These are phyloP conservation scores for Tringa solitaria DNA, from an alignment of 2,113 vertebrate species.

Conservation along the genomic window DNA sequence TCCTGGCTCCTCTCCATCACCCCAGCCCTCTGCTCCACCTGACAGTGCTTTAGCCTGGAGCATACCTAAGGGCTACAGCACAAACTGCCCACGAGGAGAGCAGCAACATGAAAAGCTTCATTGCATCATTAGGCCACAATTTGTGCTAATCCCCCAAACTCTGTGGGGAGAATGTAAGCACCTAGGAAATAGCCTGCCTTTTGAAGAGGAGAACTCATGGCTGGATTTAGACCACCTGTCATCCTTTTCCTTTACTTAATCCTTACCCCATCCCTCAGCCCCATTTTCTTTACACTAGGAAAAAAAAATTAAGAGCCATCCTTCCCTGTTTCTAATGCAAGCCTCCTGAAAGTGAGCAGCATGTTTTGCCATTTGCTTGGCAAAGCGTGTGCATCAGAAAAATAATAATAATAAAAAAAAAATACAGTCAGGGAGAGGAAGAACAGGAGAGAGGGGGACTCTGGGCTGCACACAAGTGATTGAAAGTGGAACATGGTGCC, in stretches of 20 bases:
- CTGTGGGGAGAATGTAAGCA: not conserved
- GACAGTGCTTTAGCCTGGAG: slow-evolving; percentile 43
- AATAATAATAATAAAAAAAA: not conserved
- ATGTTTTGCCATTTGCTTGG: not conserved
- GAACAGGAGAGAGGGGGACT: not conserved
- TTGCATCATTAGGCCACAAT: slow-evolving; percentile 57
- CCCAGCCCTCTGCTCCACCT: not conserved
- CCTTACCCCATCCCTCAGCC: not conserved
- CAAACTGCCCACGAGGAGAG: slow-evolving; percentile 34
- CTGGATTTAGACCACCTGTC: slow-evolving; percentile 9
- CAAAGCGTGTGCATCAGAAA: not conserved
- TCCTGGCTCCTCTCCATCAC: not conserved
- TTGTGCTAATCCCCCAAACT: slow-evolving; percentile 21
- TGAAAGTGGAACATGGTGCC: not conserved
- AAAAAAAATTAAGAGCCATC: not conserved
- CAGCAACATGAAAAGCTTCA: slow-evolving; percentile 39
- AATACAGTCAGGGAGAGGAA: not conserved
- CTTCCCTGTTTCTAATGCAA: not conserved
- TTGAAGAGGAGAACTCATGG: slow-evolving; percentile 5
- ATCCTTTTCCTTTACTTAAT: not conserved
- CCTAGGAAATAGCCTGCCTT: slow-evolving; percentile 13
- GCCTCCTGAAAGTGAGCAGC: not conserved
- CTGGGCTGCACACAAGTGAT: not conserved
- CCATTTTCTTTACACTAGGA: not conserved
- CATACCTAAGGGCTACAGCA: slow-evolving; percentile 14